Evolutionary conservation across 2,888 invertebrate species (phyloP), one percentile per base, ranked within the genome.

Genomic region (Chymomyza amoena): DNA sequence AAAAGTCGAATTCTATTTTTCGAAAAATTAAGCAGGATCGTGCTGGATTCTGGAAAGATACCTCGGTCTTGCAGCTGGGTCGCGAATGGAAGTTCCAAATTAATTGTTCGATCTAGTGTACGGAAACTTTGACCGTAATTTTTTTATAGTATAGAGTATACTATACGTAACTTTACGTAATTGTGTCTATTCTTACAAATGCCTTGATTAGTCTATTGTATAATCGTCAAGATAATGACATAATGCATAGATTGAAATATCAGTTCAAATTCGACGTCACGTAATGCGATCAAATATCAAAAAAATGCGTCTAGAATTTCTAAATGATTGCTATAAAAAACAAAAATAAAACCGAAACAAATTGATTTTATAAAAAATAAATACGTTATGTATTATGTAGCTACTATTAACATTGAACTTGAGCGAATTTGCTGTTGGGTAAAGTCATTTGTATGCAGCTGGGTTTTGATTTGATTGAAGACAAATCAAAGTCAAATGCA

Each of bases 391-490:
- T 32, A 25, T 25, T 25, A 25, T 25, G 25, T 2, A n/a, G n/a
- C n/a, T n/a, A 32, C 57, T 59, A 65, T 50, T 59, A 65, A 50
- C 65, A 65, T 45, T 65, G 60, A 65, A 65, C 59, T 59, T 60
- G 64, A 45, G 10, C 18, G 61, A 61, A 16, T 3, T 54, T 52
- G 52, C n/a, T 54, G 54, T 54, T 54, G 20, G 15, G 4, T 13
- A 13, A 13, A 45, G 39, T 13, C 39, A 45, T 45, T 45, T 45
- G 39, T 45, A 45, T 45, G 39, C 39, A 45, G 39, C 13, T 45
- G 39, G 13, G 39, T 13, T 32, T 54, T 54, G 54, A 18, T 0
- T n/a, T n/a, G 9, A 54, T 20, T 54, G 18, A 54, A 13, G n/a
- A 13, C 25, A 64, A 54, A 52, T 20, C 51, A 9, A 51, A 32